These are phyloP conservation scores for Trisateles emortualis DNA, from an alignment of 2,888 invertebrate species.

Conservation along the genomic window DNA sequence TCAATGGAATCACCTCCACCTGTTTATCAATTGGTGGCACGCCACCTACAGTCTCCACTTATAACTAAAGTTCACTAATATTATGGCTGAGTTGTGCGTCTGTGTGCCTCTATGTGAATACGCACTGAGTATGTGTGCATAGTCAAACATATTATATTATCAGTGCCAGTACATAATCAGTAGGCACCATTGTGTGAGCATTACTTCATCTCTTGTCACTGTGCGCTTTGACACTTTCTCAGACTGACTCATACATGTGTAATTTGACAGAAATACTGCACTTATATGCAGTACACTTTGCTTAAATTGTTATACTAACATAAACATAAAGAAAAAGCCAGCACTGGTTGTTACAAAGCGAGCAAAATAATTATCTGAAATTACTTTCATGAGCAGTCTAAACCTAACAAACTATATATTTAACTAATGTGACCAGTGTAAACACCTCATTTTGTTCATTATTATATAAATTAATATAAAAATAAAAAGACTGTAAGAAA, in stretches of 20 bases:
- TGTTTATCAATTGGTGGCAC: slow-evolving; percentile 21
- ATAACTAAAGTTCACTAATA: slow-evolving; percentile 24
- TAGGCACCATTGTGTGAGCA: not conserved
- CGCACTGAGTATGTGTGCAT: not conserved
- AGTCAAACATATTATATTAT: too few relatives aligned
- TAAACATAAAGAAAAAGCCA: not conserved
- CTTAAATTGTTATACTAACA: not conserved
- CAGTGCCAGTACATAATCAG: too few relatives aligned
- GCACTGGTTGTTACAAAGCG: slow-evolving; percentile 13
- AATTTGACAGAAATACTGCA: not conserved
- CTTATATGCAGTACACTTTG: not conserved
- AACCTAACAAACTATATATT: slow-evolving; percentile 10
- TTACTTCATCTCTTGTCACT: not conserved
- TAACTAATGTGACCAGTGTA: slow-evolving; percentile 29
- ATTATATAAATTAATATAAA: slow-evolving; percentile 9
- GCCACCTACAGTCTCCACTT: slow-evolving; percentile 19
- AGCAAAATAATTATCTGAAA: slow-evolving; percentile 21
- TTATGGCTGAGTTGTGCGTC: slow-evolving; percentile 27
- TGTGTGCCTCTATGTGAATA: slow-evolving; percentile 1
- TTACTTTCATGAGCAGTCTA: slow-evolving; percentile 20
- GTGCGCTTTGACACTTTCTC: too few relatives aligned
- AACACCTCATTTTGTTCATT: slow-evolving; percentile 19
- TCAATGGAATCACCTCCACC: not conserved
- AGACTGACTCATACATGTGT: not conserved
- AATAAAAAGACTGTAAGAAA: slow-evolving; percentile 9